Conservation (phyloP, 2,797 vertebrate genomes). For the Salmo trutta region DNA sequence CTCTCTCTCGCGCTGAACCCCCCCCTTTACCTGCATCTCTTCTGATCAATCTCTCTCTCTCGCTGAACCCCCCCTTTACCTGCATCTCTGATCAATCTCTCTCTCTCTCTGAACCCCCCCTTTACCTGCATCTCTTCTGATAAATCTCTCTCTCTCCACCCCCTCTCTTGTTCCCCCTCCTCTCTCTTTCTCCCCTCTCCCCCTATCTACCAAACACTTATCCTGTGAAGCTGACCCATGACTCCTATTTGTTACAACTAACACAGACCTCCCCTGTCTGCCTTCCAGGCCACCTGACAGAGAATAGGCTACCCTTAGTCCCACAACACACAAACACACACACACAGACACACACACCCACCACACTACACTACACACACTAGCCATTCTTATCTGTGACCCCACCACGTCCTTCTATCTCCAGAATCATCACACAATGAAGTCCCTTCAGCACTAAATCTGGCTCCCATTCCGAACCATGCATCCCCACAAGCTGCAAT, state of each 20-base stretch:
- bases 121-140: not conserved
- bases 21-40: constrained; percentile 1
- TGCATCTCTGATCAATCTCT: not conserved
- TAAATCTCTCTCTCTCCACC: not conserved
- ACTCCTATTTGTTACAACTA: too few species aligned
- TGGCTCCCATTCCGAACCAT: too few species aligned
- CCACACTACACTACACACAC: not conserved
- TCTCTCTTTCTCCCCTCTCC: constrained; percentile 55
- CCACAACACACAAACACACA: not conserved
- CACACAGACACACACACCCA: too few species aligned
- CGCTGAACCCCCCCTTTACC: not conserved
- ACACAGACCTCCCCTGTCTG: constrained; percentile 41
- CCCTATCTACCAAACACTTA: constrained; percentile 10
- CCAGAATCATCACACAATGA: too few species aligned
- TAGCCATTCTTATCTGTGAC: not conserved
- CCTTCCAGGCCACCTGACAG: constrained; percentile 62
- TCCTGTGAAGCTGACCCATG: constrained; percentile 41
- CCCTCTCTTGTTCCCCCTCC: constrained; percentile 27
- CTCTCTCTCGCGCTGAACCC: not conserved
- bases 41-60: not conserved
- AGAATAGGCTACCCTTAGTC: constrained; percentile 24
- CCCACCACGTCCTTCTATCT: not conserved
- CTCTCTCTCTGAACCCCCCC: not conserved
- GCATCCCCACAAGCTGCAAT: not conserved
- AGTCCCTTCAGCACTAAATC: too few species aligned